Evolutionary conservation across 2,113 vertebrate species (phyloP).

Genomic region (Proteles cristata): DNA sequence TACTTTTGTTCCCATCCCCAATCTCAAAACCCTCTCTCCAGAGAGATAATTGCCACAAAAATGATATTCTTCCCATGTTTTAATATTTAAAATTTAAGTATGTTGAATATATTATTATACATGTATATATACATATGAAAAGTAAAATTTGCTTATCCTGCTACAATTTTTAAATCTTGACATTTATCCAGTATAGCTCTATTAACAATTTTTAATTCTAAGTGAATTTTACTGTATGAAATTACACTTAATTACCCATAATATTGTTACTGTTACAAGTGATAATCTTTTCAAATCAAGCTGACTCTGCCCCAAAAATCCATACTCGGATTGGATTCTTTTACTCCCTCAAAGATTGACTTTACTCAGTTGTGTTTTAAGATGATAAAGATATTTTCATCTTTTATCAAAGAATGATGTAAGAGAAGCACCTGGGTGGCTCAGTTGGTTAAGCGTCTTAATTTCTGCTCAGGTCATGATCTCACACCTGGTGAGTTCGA

Average conservation of each 20-base stretch:
- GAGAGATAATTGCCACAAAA: background rate
- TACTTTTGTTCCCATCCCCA: background rate
- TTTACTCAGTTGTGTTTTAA: constrained; percentile 1
- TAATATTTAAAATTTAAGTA: background rate
- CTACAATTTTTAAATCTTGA: background rate
- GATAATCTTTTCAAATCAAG: constrained; percentile 20
- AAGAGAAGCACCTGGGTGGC: background rate
- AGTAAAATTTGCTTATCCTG: constrained; percentile 14
- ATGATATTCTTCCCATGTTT: background rate
- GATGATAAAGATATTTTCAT: background rate
- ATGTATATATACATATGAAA: background rate
- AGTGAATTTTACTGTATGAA: constrained; percentile 1
- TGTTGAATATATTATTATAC: background rate
- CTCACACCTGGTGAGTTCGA: too few species aligned
- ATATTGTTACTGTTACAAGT: background rate
- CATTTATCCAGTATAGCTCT: background rate
- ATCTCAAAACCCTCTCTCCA: background rate
- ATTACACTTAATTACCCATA: background rate
- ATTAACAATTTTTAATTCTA: constrained; percentile 28
- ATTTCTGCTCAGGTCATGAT: too few species aligned
- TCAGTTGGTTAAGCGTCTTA: too few species aligned
- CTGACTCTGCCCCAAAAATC: background rate
- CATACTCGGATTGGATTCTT: background rate
- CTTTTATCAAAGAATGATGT: background rate
- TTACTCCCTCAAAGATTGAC: background rate